phyloP scores from a whole-genome alignment of 2,113 vertebrate genomes.

The Cynopterus brachyotis region DNA sequence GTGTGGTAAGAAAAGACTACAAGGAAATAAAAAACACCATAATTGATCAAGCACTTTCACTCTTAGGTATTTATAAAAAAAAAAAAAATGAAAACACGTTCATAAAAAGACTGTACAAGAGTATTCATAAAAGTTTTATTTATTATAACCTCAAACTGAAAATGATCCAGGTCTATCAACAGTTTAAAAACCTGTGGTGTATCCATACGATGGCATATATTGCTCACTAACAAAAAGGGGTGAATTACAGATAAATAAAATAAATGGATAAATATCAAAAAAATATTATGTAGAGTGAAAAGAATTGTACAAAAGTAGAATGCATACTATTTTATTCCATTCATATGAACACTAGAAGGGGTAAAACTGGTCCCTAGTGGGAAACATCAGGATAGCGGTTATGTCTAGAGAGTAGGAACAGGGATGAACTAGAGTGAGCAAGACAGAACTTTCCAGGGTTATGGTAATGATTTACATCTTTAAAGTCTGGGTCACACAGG shows the following conservation, averaged over 20 bases:
- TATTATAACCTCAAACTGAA: background rate
- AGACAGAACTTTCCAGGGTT: background rate
- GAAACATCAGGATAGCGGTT: background rate
- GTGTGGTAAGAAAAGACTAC: background rate
- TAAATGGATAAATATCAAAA: background rate
- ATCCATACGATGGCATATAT: background rate
- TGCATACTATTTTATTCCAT: background rate
- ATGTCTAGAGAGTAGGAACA: accelerated
- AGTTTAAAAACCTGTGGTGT: background rate
- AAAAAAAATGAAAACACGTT: background rate
- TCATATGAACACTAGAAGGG: background rate
- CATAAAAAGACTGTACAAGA: background rate
- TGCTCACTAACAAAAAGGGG: background rate
- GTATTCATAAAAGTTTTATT: background rate
- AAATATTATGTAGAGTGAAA: background rate
- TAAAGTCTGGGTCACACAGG: background rate
- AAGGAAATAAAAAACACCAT: background rate
- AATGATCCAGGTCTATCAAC: background rate
- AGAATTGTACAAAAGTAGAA: background rate
- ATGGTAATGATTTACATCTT: background rate
- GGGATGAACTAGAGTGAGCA: background rate
- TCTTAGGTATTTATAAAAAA: background rate
- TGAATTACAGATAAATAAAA: background rate
- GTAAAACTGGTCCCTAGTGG: background rate
- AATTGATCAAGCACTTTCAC: background rate